phyloP scores from a whole-genome alignment of 1,140 invertebrate genomes.

The Pseudachorutes palmiensis region DNA sequence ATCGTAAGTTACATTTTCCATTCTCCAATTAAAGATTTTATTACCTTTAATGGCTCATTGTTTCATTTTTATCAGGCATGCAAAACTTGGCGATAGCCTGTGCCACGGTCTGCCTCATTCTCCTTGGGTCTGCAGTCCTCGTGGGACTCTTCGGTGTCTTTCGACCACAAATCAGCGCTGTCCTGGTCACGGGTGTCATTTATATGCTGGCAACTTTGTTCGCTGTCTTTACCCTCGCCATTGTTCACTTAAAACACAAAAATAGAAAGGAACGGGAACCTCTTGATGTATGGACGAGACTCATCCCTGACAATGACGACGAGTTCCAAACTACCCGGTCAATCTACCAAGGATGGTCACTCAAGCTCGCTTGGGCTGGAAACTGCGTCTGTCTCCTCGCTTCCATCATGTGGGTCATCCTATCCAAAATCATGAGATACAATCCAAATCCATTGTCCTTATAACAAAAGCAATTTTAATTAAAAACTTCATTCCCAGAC shows the following conservation, averaged over 20 bases:
- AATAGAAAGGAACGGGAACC: constrained; percentile 50
- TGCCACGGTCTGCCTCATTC: constrained; percentile 76
- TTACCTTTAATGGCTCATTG: constrained; percentile 1
- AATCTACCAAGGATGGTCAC: constrained; percentile 43
- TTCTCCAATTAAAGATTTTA: constrained; percentile 1
- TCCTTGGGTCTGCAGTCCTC: constrained; percentile 68
- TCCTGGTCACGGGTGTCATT: constrained; percentile 83
- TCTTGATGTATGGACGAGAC: constrained; percentile 39
- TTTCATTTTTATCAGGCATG: constrained; percentile 69
- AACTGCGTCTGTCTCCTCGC: constrained; percentile 64
- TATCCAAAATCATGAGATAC: constrained; percentile 82
- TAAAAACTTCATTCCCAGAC: not conserved
- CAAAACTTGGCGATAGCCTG: constrained; percentile 87
- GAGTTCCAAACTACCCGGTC: constrained; percentile 24
- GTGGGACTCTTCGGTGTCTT: constrained; percentile 76
- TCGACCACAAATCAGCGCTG: constrained; percentile 74
- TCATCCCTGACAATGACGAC: constrained; percentile 29
- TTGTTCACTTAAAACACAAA: constrained; percentile 77
- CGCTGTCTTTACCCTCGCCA: constrained; percentile 76
- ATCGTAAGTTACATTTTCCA: too few species aligned
- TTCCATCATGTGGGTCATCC: constrained; percentile 70
- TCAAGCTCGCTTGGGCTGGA: constrained; percentile 26
- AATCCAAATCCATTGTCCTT: constrained; percentile 53
- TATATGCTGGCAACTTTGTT: constrained; percentile 79
- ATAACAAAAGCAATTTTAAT: not conserved